Conservation (phyloP, 2,888 invertebrate genomes). For the Alitta virens region DNA sequence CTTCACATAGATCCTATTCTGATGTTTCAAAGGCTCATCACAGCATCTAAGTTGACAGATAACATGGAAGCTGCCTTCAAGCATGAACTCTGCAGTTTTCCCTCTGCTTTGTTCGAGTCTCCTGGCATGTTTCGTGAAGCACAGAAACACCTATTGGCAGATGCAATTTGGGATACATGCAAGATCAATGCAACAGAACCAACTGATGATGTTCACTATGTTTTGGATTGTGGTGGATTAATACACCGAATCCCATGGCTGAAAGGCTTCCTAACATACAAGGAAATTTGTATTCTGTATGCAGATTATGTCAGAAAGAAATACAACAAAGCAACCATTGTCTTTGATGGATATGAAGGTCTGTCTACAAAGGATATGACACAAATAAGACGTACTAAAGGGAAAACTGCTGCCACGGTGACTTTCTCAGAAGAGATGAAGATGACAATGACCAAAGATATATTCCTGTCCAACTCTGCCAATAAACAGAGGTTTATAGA, state of each 20-base stretch:
- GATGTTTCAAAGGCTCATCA: slow-evolving; percentile 30
- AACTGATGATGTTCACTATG: slow-evolving; percentile 1
- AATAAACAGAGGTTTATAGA: slow-evolving; percentile 11
- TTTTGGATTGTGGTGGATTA: slow-evolving; percentile 31
- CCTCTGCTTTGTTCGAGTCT: slow-evolving; percentile 15
- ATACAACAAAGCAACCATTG: slow-evolving; percentile 23
- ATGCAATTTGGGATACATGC: background rate
- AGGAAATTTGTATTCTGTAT: slow-evolving; percentile 13
- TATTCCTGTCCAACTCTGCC: background rate
- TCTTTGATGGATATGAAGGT: slow-evolving; percentile 35
- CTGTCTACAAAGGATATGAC: slow-evolving; percentile 33
- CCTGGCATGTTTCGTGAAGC: background rate
- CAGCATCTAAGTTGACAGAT: slow-evolving; percentile 15
- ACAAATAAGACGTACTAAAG: slow-evolving; percentile 13
- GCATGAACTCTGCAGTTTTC: slow-evolving; percentile 18
- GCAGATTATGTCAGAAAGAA: background rate
- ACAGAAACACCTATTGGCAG: background rate
- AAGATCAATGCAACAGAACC: background rate
- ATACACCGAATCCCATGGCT: slow-evolving; percentile 31
- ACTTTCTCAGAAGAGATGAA: background rate
- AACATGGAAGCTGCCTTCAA: background rate
- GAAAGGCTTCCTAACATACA: slow-evolving; percentile 22
- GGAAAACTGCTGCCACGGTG: background rate
- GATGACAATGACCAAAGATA: background rate
- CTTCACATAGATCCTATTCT: slow-evolving; percentile 32